Evolutionary conservation across 2,888 invertebrate genomes (phyloP).

Genomic region (Laothoe populi): DNA sequence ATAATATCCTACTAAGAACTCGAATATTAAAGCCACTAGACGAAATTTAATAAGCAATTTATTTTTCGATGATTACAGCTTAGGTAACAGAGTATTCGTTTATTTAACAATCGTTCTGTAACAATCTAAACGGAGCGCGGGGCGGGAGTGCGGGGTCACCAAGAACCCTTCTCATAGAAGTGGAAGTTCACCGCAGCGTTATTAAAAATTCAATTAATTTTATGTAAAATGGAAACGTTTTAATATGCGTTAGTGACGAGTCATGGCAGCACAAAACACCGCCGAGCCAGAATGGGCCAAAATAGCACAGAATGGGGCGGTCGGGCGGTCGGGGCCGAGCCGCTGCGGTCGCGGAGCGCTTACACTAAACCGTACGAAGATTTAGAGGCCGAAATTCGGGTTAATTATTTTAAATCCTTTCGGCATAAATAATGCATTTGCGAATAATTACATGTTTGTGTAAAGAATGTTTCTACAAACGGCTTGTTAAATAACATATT

Average conservation of each 20-base stretch:
- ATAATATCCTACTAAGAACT: no score
- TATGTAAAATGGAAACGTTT: slow-evolving; percentile 46
- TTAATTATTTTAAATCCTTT: slow-evolving; percentile 3
- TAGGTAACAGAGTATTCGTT: no score
- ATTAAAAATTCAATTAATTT: slow-evolving; percentile 56
- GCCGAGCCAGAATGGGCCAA: slow-evolving; percentile 23
- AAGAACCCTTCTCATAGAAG: background rate
- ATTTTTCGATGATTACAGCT: no score
- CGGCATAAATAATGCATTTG: background rate
- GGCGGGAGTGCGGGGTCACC: background rate
- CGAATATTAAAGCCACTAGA: no score
- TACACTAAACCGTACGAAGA: slow-evolving; percentile 8
- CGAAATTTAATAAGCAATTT: no score
- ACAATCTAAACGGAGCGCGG: no score
- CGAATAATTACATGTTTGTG: background rate
- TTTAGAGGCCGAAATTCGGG: slow-evolving; percentile 9
- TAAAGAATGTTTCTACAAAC: background rate
- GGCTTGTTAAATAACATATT: background rate
- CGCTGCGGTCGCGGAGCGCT: slow-evolving; percentile 14
- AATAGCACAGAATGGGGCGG: background rate
- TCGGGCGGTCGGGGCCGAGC: background rate
- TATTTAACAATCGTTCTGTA: no score
- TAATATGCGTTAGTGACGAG: slow-evolving; percentile 52
- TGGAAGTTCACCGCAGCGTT: slow-evolving; percentile 29
- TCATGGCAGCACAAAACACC: slow-evolving; percentile 40